Evolutionary conservation across 2,113 vertebrate species (phyloP).

Genomic region (Cephalopholis sonnerati): DNA sequence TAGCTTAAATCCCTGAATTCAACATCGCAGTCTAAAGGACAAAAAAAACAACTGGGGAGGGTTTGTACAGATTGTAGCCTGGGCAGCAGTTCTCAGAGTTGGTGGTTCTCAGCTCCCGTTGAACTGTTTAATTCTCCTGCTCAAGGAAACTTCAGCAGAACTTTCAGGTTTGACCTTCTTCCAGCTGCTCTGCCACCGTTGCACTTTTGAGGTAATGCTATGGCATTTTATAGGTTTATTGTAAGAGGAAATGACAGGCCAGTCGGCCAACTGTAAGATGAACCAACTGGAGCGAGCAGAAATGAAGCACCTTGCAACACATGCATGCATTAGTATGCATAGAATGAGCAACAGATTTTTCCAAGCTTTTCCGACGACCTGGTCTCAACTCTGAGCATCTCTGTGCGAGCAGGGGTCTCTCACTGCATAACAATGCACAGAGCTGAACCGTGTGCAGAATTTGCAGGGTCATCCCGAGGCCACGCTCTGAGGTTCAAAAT

Average conservation of each 20-base stretch:
- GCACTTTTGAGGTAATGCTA: slow-evolving; percentile 50
- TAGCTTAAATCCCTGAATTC: no score
- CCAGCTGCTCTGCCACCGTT: slow-evolving; percentile 33
- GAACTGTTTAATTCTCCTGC: slow-evolving; percentile 15
- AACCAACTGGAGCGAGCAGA: slow-evolving; percentile 43
- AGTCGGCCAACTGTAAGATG: slow-evolving; percentile 44
- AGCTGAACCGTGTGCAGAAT: slow-evolving; percentile 12
- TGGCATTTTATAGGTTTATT: slow-evolving; percentile 52
- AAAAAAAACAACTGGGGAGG: neutral
- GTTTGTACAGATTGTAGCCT: neutral
- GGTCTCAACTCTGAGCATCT: slow-evolving; percentile 42
- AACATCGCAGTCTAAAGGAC: no score
- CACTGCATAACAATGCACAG: slow-evolving; percentile 51
- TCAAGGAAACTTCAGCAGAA: slow-evolving; percentile 42
- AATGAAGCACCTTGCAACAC: slow-evolving; percentile 48
- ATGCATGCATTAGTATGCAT: slow-evolving; percentile 67
- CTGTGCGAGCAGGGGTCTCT: slow-evolving; percentile 2
- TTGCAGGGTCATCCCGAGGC: slow-evolving; percentile 52
- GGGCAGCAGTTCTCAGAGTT: slow-evolving; percentile 12
- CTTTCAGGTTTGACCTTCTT: slow-evolving; percentile 53
- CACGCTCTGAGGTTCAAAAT: slow-evolving; percentile 5
- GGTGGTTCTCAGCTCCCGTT: neutral
- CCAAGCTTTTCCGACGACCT: slow-evolving; percentile 37
- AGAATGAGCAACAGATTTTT: slow-evolving; percentile 38
- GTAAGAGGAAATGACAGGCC: slow-evolving; percentile 57